Conservation (phyloP, 2,797 vertebrate species). For the Sciurus carolinensis region DNA sequence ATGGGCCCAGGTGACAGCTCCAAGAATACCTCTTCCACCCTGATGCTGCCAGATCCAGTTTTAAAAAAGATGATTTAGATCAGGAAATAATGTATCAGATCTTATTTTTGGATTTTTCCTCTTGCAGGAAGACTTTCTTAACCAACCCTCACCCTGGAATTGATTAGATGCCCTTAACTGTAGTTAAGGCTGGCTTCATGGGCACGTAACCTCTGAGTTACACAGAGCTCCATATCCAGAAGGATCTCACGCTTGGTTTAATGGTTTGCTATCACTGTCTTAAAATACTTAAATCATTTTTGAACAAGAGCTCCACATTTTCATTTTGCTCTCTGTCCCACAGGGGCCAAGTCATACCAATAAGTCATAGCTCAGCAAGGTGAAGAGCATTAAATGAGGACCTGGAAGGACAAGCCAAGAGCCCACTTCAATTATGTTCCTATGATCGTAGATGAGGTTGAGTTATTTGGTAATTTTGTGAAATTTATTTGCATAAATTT, state of each 20-base stretch:
- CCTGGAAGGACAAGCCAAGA: neutral
- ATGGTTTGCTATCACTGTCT: neutral
- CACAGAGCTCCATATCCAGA: neutral
- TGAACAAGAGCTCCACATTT: neutral
- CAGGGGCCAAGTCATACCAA: neutral
- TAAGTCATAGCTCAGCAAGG: neutral
- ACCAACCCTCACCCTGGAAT: neutral
- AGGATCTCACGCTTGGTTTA: neutral
- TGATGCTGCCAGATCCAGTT: neutral
- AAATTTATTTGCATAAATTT: conserved; percentile 75
- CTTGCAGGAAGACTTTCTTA: neutral
- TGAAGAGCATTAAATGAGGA: neutral
- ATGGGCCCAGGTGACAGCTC: neutral
- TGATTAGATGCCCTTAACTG: neutral
- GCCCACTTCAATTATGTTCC: conserved; percentile 55
- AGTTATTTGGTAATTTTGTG: conserved; percentile 65
- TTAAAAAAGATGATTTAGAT: neutral
- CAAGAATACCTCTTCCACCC: neutral
- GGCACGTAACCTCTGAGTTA: neutral
- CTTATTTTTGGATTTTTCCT: neutral
- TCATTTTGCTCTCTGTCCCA: neutral
- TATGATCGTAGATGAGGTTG: conserved; percentile 34
- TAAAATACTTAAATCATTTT: conserved; percentile 43
- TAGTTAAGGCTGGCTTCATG: neutral
- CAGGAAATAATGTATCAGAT: neutral